Percentiles rank a stretch among this genome's conserved stretches.
phyloP scores from a whole-genome alignment of 2,113 vertebrate genomes.

The Triplophysa siluroides region DNA sequence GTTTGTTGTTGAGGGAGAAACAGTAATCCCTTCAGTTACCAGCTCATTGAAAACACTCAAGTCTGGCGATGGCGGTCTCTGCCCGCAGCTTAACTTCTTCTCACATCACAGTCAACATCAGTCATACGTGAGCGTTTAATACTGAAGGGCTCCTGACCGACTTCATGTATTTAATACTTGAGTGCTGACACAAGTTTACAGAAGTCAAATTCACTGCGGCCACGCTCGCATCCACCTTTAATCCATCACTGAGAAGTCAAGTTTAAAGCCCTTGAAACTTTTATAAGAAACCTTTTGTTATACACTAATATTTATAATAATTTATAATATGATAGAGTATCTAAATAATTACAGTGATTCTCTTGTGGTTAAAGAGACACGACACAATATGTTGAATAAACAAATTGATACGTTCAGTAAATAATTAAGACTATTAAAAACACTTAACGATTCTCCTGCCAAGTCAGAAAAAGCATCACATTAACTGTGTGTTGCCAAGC shows the following conservation, averaged over 20 bases:
- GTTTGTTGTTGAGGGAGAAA: not conserved
- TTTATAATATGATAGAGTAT: not conserved
- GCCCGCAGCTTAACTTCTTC: constrained; percentile 45
- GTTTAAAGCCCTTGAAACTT: constrained; percentile 35
- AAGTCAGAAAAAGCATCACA: too few relatives aligned
- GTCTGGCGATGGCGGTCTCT: constrained; percentile 20
- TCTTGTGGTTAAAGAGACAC: too few relatives aligned
- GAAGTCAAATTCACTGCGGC: constrained; percentile 60
- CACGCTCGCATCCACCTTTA: constrained; percentile 52
- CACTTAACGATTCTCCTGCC: too few relatives aligned
- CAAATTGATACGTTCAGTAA: too few relatives aligned
- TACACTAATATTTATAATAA: too few relatives aligned
- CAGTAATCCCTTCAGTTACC: constrained; percentile 19
- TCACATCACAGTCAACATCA: constrained; percentile 54
- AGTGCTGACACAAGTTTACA: constrained; percentile 49
- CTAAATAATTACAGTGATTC: too few relatives aligned
- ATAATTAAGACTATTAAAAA: too few relatives aligned
- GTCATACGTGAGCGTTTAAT: constrained; percentile 53
- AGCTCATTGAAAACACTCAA: constrained; percentile 68
- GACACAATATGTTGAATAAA: too few relatives aligned
- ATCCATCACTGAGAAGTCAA: constrained; percentile 47
- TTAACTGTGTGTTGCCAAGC: too few relatives aligned
- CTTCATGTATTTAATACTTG: constrained; percentile 63
- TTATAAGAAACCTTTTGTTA: constrained; percentile 30
- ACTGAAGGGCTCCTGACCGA: constrained; percentile 49